These are phyloP conservation scores for Mastomys coucha DNA, from an alignment of 2,113 vertebrate genomes.

Conservation along the genomic window DNA sequence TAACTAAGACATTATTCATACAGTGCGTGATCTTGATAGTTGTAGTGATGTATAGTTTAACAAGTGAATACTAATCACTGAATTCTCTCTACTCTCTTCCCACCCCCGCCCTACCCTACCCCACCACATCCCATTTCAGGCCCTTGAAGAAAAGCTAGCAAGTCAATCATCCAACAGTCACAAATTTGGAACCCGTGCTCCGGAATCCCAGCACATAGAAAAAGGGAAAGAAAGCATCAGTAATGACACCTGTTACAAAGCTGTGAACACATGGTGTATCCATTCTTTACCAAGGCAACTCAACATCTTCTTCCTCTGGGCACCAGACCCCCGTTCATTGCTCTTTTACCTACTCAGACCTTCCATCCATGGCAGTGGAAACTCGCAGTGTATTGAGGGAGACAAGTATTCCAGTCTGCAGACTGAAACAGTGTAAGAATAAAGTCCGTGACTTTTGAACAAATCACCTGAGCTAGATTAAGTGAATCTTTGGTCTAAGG, in stretches of 20 bases:
- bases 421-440: constrained; percentile 73
- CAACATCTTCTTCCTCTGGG: constrained; percentile 74
- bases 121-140: constrained; percentile 36
- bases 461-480: constrained; percentile 76
- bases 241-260: constrained; percentile 85
- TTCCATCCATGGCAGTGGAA: constrained; percentile 59
- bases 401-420: constrained; percentile 69
- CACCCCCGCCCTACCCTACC: too few relatives aligned
- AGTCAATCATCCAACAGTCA: constrained; percentile 83
- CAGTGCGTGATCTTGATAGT: constrained; percentile 47
- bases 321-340: not conserved
- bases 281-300: constrained; percentile 78
- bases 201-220: constrained; percentile 83
- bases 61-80: constrained; percentile 60
- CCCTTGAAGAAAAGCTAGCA: constrained; percentile 60
- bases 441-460: constrained; percentile 82
- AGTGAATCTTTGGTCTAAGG: constrained; percentile 73
- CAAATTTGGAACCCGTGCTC: constrained; percentile 82
- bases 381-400: constrained; percentile 46
- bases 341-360: constrained; percentile 51
- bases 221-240: constrained; percentile 79
- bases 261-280: constrained; percentile 79
- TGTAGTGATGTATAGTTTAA: constrained; percentile 59
- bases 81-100: constrained; percentile 40
- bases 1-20: not conserved